These are phyloP conservation scores for Nebria salina DNA, from an alignment of 2,888 invertebrate species.

Conservation along the genomic window DNA sequence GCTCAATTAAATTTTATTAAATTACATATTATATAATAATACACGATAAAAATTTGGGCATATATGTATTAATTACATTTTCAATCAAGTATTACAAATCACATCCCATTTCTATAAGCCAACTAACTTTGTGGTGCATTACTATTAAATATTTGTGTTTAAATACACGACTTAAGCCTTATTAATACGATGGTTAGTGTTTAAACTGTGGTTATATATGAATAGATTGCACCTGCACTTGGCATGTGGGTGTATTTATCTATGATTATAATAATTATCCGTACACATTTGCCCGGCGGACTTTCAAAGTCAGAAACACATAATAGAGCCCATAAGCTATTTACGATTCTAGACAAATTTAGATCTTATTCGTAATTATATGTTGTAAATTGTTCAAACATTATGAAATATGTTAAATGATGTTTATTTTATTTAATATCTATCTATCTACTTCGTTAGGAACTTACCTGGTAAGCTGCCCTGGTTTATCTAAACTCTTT, in stretches of 20 bases:
- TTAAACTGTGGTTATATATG: not conserved
- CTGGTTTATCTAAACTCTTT: too few species aligned
- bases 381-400: too few species aligned
- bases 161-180: not conserved
- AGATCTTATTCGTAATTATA: not conserved
- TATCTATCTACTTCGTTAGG: too few species aligned
- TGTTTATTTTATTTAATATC: too few species aligned
- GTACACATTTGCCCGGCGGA: not conserved
- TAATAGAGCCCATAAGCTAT: not conserved
- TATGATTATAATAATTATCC: not conserved
- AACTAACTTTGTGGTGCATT: not conserved
- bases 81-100: not conserved
- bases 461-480: too few species aligned
- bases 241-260: not conserved
- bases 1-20: too few species aligned
- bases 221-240: not conserved
- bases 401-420: too few species aligned
- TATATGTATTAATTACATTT: too few species aligned
- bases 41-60: too few species aligned
- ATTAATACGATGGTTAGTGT: not conserved
- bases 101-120: not conserved
- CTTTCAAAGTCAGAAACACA: not conserved
- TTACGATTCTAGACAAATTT: constrained; percentile 4
- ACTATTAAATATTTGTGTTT: not conserved
- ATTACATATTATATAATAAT: too few species aligned